Evolutionary conservation across 2,888 invertebrate genomes (phyloP).

Genomic region (Meteorus colon): DNA sequence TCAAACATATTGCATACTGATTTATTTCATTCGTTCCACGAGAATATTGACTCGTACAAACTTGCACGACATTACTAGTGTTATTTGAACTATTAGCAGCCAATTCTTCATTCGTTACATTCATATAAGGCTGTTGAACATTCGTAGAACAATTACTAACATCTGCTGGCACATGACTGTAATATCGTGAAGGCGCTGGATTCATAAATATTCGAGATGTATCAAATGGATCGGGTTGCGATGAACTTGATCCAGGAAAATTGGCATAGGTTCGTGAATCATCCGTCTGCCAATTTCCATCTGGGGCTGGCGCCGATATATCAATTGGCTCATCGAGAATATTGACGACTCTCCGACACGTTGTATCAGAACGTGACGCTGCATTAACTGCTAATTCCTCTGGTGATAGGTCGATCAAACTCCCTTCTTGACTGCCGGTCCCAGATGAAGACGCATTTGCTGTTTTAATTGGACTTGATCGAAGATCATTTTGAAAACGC

Average conservation of each 20-base stretch:
- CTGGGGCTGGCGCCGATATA: slow-evolving; percentile 43
- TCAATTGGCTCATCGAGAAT: slow-evolving; percentile 71
- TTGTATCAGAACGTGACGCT: slow-evolving; percentile 49
- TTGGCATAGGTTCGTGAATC: slow-evolving; percentile 68
- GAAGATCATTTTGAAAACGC: slow-evolving; percentile 84
- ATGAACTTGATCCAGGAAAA: slow-evolving; percentile 58
- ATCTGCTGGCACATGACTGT: slow-evolving; percentile 72
- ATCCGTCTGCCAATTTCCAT: slow-evolving; percentile 61
- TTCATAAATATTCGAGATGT: slow-evolving; percentile 75
- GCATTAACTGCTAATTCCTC: slow-evolving; percentile 71
- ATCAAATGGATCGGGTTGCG: slow-evolving; percentile 80
- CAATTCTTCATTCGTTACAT: slow-evolving; percentile 58
- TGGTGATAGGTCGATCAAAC: slow-evolving; percentile 84
- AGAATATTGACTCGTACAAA: slow-evolving; percentile 48
- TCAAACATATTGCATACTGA: slow-evolving; percentile 61
- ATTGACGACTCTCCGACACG: slow-evolving; percentile 66
- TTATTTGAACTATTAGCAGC: slow-evolving; percentile 15
- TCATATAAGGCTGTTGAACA: slow-evolving; percentile 61
- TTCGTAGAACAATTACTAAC: slow-evolving; percentile 54
- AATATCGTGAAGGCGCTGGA: slow-evolving; percentile 69
- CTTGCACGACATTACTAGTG: slow-evolving; percentile 30
- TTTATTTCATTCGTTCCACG: slow-evolving; percentile 51
- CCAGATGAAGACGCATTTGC: slow-evolving; percentile 65
- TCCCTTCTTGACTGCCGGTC: slow-evolving; percentile 76
- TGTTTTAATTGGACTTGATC: slow-evolving; percentile 68